These are phyloP conservation scores for Sebastes hubbsi DNA, from an alignment of 2,797 vertebrate genomes.

Conservation along the genomic window DNA sequence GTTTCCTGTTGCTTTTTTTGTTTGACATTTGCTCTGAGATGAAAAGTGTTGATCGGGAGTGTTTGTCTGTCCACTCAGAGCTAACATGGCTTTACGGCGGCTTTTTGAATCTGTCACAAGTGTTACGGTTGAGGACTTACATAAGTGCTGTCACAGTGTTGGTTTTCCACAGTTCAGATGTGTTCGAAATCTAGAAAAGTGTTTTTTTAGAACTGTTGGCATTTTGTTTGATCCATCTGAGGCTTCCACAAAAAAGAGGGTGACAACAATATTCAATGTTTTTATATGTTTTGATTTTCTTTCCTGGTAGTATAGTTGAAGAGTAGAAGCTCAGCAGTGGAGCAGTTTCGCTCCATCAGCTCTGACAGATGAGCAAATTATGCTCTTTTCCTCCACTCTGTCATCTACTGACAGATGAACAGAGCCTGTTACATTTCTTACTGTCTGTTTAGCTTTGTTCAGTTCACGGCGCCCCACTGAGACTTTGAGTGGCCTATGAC, in stretches of 20 bases:
- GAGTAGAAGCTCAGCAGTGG: neutral
- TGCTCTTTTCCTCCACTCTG: slow-evolving; percentile 6
- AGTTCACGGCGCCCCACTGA: neutral
- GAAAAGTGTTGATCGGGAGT: neutral
- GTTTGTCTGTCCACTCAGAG: slow-evolving; percentile 34
- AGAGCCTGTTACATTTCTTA: neutral
- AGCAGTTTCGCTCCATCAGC: slow-evolving; percentile 6
- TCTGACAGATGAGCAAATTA: slow-evolving; percentile 16
- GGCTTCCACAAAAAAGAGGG: no score
- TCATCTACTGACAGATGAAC: slow-evolving; percentile 14
- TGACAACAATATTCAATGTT: neutral
- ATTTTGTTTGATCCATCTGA: neutral
- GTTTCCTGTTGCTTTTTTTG: neutral
- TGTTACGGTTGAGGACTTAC: neutral
- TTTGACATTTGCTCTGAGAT: neutral
- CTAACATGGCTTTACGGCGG: neutral
- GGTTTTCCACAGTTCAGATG: neutral
- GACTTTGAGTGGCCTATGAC: neutral
- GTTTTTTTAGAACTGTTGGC: neutral
- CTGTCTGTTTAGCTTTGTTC: neutral
- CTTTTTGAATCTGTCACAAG: slow-evolving; percentile 18
- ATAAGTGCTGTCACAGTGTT: slow-evolving; percentile 2
- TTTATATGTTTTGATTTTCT: neutral
- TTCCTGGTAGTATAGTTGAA: neutral
- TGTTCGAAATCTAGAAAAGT: slow-evolving; percentile 5